These are phyloP conservation scores for Saiga tatarica DNA, from an alignment of 2,113 vertebrate genomes.

Conservation along the genomic window DNA sequence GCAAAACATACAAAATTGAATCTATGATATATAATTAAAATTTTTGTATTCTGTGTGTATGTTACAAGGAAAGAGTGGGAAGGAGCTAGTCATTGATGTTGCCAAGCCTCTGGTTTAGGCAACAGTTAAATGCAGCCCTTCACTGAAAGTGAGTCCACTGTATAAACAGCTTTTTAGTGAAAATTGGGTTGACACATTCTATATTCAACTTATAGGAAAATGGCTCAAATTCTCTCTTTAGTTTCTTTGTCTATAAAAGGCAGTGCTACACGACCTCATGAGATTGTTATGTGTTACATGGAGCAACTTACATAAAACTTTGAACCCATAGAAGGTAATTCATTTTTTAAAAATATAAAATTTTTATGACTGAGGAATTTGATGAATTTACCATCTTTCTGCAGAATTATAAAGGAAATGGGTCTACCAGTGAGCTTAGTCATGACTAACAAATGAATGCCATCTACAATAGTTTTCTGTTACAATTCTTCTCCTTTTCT, in stretches of 20 bases:
- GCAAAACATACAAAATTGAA: background rate
- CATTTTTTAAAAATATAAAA: background rate
- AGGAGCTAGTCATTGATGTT: background rate
- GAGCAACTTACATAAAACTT: background rate
- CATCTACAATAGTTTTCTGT: background rate
- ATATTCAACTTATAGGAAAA: background rate
- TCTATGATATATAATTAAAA: background rate
- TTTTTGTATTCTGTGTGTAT: background rate
- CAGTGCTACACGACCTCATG: background rate
- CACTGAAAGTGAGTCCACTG: background rate
- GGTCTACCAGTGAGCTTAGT: background rate
- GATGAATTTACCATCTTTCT: background rate
- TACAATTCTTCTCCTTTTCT: background rate
- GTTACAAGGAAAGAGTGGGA: background rate
- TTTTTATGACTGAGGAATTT: background rate
- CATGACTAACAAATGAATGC: background rate
- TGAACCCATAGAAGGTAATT: background rate
- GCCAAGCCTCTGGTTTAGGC: background rate
- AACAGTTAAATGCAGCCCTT: background rate
- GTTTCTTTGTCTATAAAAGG: background rate
- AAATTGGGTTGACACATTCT: background rate
- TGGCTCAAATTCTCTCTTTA: background rate
- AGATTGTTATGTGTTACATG: background rate
- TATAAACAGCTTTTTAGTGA: background rate
- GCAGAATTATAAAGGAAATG: background rate